Evolutionary conservation across 2,888 invertebrate genomes (phyloP), one percentile per base, ranked within the genome.

Genomic region (Cancer borealis): DNA sequence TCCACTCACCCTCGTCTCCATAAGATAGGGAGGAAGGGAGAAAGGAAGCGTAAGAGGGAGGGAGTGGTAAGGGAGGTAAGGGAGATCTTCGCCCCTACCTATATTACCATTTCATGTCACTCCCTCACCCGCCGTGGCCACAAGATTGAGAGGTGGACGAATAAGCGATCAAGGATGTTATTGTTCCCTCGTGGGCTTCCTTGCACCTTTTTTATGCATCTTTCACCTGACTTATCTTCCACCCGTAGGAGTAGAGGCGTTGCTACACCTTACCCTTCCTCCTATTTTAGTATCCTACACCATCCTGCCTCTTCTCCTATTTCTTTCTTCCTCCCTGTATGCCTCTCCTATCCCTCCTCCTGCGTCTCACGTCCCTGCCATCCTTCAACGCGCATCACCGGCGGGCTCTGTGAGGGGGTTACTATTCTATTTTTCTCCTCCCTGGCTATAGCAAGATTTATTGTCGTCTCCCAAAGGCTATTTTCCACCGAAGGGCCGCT

Each of bases 341-440:
- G 30, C 79, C 79, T 30, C 79, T 14, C 8, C 3, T 30, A 30
- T 30, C 26, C 79, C 79, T 79, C 26, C 73, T 6, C 79, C 79
- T 79, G 79, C 79, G 30, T 30, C 79, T 79, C 79, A 79, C 79
- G 79, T 79, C 79, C 30, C 30, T 30, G 21, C 79, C 79, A 79
- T 79, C 30, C 79, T 10, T 79, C 79, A 79, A 26, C 79, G 79
- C 79, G 79, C 79, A 79, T 79, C 79, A 79, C 79, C 14, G 30
- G 30, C 79, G 79, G 79, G 79, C 79, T 79, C 79, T 79, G 21
- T 26, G 30, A 30, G 30, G 79, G 79, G 30, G 79, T 79, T 79
- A 79, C 79, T 79, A 79, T 79, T 79, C 79, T 79, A 30, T 79
- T 79, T 79, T 79, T 79, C 79, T 79, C 79, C 79, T 79, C 79